Percentiles rank a stretch among this genome's conserved stretches.
Conservation (phyloP, 2,888 invertebrate species). For the Drosophila hawaiiensis region DNA sequence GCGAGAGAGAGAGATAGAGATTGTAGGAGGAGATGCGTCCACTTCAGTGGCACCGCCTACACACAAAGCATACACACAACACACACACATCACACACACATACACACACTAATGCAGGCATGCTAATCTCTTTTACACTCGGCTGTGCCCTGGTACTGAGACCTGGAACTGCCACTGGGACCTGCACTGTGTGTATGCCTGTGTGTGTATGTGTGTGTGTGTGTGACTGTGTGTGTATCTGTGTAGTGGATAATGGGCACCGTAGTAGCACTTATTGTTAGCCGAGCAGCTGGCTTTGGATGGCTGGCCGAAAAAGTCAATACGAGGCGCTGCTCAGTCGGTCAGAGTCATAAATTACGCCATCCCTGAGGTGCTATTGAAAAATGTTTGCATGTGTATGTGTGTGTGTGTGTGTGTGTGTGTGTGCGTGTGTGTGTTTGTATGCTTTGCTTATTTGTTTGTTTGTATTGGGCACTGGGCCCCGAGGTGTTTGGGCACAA, state of each 20-base stretch:
- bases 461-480: slow-evolving; percentile 55
- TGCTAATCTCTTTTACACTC: slow-evolving; percentile 54
- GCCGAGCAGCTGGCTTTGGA: slow-evolving; percentile 34
- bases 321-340: slow-evolving; percentile 68
- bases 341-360: slow-evolving; percentile 78
- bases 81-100: neutral
- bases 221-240: neutral
- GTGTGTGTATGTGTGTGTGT: neutral
- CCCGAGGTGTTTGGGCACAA: slow-evolving; percentile 66
- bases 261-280: slow-evolving; percentile 40
- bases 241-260: slow-evolving; percentile 26
- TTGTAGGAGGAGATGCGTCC: slow-evolving; percentile 53
- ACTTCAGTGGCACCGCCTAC: slow-evolving; percentile 64
- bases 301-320: slow-evolving; percentile 69
- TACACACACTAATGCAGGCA: slow-evolving; percentile 20
- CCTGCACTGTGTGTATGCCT: slow-evolving; percentile 3
- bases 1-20: neutral
- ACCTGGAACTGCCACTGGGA: slow-evolving; percentile 44
- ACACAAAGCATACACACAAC: slow-evolving; percentile 1
- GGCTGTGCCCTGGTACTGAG: slow-evolving; percentile 32
- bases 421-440: slow-evolving; percentile 12
- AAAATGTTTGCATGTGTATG: slow-evolving; percentile 52
- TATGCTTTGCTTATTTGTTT: slow-evolving; percentile 23
- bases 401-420: slow-evolving; percentile 8
- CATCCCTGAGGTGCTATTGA: slow-evolving; percentile 81